Evolutionary conservation across 1,140 invertebrate species (phyloP), one percentile per base, ranked within the genome.

Genomic region (Cydia amplana): DNA sequence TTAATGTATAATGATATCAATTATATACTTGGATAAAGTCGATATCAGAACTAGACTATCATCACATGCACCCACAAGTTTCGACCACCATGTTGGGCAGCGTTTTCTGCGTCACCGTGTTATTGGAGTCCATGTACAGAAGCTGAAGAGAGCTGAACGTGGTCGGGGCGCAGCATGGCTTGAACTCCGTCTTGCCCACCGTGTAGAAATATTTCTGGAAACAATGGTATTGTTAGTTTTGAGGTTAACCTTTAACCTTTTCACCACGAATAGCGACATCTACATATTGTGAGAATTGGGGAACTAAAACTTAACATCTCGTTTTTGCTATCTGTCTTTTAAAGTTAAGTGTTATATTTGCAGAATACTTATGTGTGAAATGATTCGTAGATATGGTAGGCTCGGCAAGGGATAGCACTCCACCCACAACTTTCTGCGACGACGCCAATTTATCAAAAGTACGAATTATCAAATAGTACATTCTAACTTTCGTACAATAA

Each of bases 81-180:
- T 97, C 96, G 2, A 97, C 96, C 20, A 97, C 95, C 96, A 97
- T 97, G 81, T 97, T 97, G 0, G 96, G 96, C 70, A 97, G 86
- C 25, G 95, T 95, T 85, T 96, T 96, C 79, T 95, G 95, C 46
- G 95, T 96, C 73, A 96, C 94, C 28, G 95, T 96, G 78, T 95
- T 95, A 82, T 96, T 96, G 9, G 95, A 95, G 80, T 96, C 95
- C 88, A 95, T 94, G 80, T 96, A 96, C 18, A 97, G 93, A 51
- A 97, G 87, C 80, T 96, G 95, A 74, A 97, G 93, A n/a, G 96
- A 94, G 73, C 95, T 95, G 85, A 96, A 95, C 77, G 95, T 95
- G 73, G 96, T 96, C 28, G 96, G 96, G 49, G 96, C 96, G 85
- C 96, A 97, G 85, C 96, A 97, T 1, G 96, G 96, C 72, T 95